A percentile compares a stretch with the other conserved stretches of the same genome.
Evolutionary conservation across 2,797 vertebrate genomes (phyloP).

Genomic region (Petrocephalus schoutedeni): DNA sequence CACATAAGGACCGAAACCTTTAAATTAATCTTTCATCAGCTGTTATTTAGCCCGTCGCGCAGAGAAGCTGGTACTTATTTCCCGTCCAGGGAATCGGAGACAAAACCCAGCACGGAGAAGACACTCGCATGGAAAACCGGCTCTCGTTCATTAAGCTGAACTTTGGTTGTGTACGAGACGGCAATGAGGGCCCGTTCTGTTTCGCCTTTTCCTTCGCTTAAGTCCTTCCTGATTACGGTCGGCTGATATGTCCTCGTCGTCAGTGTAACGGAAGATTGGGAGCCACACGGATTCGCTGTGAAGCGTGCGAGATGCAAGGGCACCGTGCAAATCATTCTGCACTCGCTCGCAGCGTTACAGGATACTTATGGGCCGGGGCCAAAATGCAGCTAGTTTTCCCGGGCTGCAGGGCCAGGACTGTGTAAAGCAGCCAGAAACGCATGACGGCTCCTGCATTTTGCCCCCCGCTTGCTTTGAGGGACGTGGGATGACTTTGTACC

Average conservation of each 20-base stretch:
- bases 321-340: background rate
- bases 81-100: conserved; percentile 40
- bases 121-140: conserved; percentile 26
- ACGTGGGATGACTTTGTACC: background rate
- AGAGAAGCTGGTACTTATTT: conserved; percentile 29
- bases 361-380: background rate
- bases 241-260: background rate
- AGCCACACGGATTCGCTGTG: background rate
- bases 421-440: conserved; percentile 56
- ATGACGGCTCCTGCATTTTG: conserved; percentile 25
- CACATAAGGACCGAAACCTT: conserved; percentile 47
- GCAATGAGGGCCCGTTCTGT: background rate
- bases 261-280: background rate
- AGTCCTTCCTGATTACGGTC: background rate
- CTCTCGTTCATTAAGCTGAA: conserved; percentile 8
- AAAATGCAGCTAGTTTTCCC: background rate
- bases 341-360: background rate
- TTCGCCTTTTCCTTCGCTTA: background rate
- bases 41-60: conserved; percentile 45
- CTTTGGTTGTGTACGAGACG: background rate
- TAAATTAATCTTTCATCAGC: conserved; percentile 64
- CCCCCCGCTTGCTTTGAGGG: background rate
- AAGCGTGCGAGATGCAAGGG: background rate
- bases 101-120: conserved; percentile 30
- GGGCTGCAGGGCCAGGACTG: conserved; percentile 37